phyloP scores from a whole-genome alignment of 2,113 vertebrate genomes.

The Chascanopsetta lugubris region DNA sequence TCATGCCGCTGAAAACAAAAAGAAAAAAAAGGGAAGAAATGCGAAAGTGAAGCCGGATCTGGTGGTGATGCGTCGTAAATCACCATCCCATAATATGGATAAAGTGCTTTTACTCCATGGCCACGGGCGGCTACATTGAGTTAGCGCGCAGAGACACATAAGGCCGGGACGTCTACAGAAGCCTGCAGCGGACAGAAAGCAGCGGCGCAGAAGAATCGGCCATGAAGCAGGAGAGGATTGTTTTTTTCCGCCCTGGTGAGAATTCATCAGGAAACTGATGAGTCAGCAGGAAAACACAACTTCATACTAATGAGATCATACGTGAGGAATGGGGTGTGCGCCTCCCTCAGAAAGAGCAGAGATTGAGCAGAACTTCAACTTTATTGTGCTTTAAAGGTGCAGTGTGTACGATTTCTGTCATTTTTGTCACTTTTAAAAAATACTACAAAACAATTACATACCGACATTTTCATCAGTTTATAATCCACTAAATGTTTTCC shows the following conservation, averaged over 20 bases:
- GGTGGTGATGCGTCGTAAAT: conserved; percentile 31
- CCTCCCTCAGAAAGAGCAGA: conserved; percentile 19
- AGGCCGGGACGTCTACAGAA: conserved; percentile 30
- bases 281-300: conserved; percentile 65
- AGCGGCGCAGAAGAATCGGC: conserved; percentile 12
- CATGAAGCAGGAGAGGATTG: conserved; percentile 66
- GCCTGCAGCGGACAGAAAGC: conserved; percentile 46
- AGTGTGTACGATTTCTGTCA: no score
- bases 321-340: conserved; percentile 47
- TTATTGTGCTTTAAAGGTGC: no score
- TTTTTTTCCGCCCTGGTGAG: conserved; percentile 70
- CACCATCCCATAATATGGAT: conserved; percentile 51
- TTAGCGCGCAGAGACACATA: conserved; percentile 42
- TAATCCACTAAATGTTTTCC: no score
- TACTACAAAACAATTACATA: no score
- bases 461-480: no score
- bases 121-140: conserved; percentile 40
- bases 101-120: conserved; percentile 39
- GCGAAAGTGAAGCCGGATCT: conserved; percentile 12
- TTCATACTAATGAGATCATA: conserved; percentile 72
- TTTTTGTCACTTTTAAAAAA: no score
- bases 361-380: conserved; percentile 19
- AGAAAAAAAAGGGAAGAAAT: not conserved
- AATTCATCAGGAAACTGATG: conserved; percentile 66
- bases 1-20: not conserved